Evolutionary conservation across 2,797 vertebrate species (phyloP).

Genomic region (Tadarida brasiliensis): DNA sequence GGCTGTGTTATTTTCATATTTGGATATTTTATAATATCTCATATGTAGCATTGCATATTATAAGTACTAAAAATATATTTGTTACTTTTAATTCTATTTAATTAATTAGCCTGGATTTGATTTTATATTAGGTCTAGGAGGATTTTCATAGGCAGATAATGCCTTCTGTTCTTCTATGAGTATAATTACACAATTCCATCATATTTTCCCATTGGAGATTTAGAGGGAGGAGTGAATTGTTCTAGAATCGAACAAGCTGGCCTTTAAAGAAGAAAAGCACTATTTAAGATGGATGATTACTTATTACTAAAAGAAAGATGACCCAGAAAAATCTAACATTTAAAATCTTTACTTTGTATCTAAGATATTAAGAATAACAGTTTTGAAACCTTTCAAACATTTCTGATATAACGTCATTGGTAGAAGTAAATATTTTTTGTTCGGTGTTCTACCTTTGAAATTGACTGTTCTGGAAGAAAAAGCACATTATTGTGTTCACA

Average conservation of each 20-base stretch:
- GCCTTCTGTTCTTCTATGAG: background rate
- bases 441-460: background rate
- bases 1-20: background rate
- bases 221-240: background rate
- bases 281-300: slow-evolving; percentile 39
- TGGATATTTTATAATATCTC: background rate
- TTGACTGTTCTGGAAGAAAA: background rate
- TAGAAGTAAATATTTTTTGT: background rate
- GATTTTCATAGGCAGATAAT: slow-evolving; percentile 34
- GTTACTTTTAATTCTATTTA: slow-evolving; percentile 34
- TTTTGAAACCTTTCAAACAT: background rate
- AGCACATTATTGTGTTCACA: background rate
- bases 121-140: slow-evolving; percentile 37
- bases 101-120: slow-evolving; percentile 48
- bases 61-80: background rate
- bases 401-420: background rate
- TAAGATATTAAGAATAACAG: background rate
- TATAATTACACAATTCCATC: slow-evolving; percentile 39
- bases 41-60: background rate
- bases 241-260: background rate
- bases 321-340: background rate
- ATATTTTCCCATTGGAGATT: slow-evolving; percentile 48
- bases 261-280: background rate
- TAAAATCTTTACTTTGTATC: background rate
- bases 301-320: background rate